These are phyloP conservation scores for Pontoporia blainvillei DNA, from an alignment of 2,113 vertebrate genomes.

Conservation along the genomic window DNA sequence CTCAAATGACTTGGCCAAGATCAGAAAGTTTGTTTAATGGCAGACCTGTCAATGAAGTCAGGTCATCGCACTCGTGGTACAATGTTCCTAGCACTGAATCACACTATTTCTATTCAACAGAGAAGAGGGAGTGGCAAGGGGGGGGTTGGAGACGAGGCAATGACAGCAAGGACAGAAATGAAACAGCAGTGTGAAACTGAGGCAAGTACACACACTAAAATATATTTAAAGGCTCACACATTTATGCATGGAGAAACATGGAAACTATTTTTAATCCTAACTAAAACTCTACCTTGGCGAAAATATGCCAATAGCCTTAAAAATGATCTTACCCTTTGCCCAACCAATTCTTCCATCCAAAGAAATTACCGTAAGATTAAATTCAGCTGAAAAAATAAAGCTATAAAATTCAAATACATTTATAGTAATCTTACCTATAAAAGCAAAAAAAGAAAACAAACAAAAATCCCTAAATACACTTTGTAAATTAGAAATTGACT, in stretches of 20 bases:
- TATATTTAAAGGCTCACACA: not conserved
- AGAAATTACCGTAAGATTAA: slow-evolving; percentile 13
- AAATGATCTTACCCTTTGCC: not conserved
- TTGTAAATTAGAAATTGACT: not conserved
- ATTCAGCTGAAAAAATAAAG: slow-evolving; percentile 31
- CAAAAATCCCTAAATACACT: not conserved
- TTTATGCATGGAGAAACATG: slow-evolving; percentile 21
- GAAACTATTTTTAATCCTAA: slow-evolving; percentile 45
- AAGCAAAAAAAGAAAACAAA: not conserved
- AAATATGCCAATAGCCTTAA: slow-evolving; percentile 2
- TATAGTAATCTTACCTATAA: not conserved
- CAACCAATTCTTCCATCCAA: not conserved
- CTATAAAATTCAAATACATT: not conserved
- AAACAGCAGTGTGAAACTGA: not conserved
- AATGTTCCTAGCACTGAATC: not conserved
- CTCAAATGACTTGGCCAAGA: not conserved
- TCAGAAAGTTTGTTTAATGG: not conserved
- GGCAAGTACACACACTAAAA: not conserved
- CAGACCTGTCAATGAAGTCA: not conserved
- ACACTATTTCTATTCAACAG: not conserved
- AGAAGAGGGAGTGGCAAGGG: not conserved
- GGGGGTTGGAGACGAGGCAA: not conserved
- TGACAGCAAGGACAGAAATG: not conserved
- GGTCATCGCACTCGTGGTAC: not conserved
- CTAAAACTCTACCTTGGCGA: slow-evolving; percentile 7